A percentile compares a stretch with the other conserved stretches of the same genome.
Conservation (phyloP, 2,888 invertebrate genomes). For the Ornithoptera priamus region DNA sequence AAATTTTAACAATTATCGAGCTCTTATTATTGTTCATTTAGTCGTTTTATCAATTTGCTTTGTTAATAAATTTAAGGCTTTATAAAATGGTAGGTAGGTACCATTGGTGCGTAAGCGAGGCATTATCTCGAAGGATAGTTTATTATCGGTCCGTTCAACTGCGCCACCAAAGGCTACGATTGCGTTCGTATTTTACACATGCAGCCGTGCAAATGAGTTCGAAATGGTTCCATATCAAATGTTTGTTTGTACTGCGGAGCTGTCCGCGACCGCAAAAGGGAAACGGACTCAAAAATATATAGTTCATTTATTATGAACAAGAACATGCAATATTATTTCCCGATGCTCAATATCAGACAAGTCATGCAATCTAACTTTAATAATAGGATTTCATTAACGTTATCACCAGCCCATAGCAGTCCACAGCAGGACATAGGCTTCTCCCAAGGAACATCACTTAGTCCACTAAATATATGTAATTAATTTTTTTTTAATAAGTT, state of each 20-base stretch:
- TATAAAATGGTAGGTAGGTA: slow-evolving; percentile 17
- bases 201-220: slow-evolving; percentile 39
- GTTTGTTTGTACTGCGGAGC: slow-evolving; percentile 30
- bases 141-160: slow-evolving; percentile 37
- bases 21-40: too few relatives aligned
- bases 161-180: slow-evolving; percentile 39
- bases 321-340: not conserved
- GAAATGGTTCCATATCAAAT: slow-evolving; percentile 34
- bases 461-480: too few relatives aligned
- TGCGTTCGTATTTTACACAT: slow-evolving; percentile 41
- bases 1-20: too few relatives aligned
- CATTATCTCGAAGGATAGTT: slow-evolving; percentile 32
- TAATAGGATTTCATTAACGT: too few relatives aligned
- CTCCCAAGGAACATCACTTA: too few relatives aligned
- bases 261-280: slow-evolving; percentile 4
- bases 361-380: too few relatives aligned
- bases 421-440: too few relatives aligned
- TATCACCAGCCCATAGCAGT: too few relatives aligned
- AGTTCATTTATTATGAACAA: not conserved
- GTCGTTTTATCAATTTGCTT: too few relatives aligned
- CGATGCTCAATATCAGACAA: too few relatives aligned
- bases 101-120: slow-evolving; percentile 27
- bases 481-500: too few relatives aligned
- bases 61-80: slow-evolving; percentile 3
- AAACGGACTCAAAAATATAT: not conserved